Evolutionary conservation across 2,113 vertebrate species (phyloP), one percentile per base, ranked within the genome.

Genomic region (Bucco capensis): DNA sequence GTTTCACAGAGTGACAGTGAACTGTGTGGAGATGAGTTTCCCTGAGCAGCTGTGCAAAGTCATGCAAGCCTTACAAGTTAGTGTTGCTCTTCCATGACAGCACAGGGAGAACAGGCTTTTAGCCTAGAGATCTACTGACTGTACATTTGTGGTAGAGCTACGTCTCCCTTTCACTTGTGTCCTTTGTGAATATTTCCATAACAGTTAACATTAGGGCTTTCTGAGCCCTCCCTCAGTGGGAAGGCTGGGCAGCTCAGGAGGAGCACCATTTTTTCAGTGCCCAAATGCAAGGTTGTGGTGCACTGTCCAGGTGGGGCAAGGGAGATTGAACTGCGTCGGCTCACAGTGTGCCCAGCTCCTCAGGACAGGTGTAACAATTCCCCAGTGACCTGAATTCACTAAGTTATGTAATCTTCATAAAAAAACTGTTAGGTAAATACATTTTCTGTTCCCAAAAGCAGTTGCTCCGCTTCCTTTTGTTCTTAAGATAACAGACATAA

Each of bases 401-500:
- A 89, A 86, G 57, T 88, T 93, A 11, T 50, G 12, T 73, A 71
- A 86, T 75, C 18, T 8, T 30, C 10, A 3, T 70, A 35, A 85
- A 83, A 84, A 66, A 9, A 2, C 14, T 78, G 27, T 50, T 89
- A 46, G 42, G 47, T 89, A 85, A 80, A 84, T 86, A 81, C 4
- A 56, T 70, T 53, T 77, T 87, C 73, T 91, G 27, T 66, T 21
- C 24, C 69, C 19, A 19, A 67, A 89, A 90, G 87, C 49, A 71
- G 31, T 42, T 57, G 9, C 38, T 42, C 30, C 40, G 24, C 18
- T 93, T 61, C 49, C 38, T 92, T 91, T 89, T 90, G 58, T 94
- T 88, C 85, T 74, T 66, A 77, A 93, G 82, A 67, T 86, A 86
- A 74, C 49, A 94, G 73, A 50, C 28, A 54, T 95, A 44, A 89